Evolutionary conservation across 2,113 vertebrate genomes (phyloP), one percentile per base, ranked within the genome.

Genomic region (Nannobrachium achirus): DNA sequence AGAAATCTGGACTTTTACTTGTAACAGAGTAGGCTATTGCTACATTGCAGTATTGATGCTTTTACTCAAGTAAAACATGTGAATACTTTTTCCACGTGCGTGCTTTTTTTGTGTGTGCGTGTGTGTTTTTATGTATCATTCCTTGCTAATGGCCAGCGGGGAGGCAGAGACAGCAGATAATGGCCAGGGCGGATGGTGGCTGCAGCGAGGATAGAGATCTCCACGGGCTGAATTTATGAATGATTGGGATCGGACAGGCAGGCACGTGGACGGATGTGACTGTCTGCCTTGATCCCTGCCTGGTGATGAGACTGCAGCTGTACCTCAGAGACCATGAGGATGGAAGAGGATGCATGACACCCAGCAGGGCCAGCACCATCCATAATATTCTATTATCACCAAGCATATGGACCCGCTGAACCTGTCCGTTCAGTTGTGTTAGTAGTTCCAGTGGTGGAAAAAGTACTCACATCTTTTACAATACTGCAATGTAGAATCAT

Each of bases 201-300:
- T 55, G 60, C 42, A 61, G 25, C 46, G n/a, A 63, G 42, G 88
- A 89, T 83, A 69, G 64, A 57, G 69, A 85, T 83, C 79, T 86
- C 71, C 39, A 33, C 62, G 8, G 48, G 76, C 69, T 78, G 82
- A 77, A 84, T 91, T 91, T 90, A 83, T 92, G 86, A 90, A 90
- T 93, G 87, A 92, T 90, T 91, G 87, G 76, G 80, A 92, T 92
- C 88, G 81, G 69, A 71, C 63, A 73, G 25, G 25, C 25, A 33
- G 75, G 70, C 84, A 90, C 76, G 78, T 89, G 89, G 81, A 81
- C 63, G 56, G 75, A 90, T 83, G 77, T 71, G 71, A 44, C 61
- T 0, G 51, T 51, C 19, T 52, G 73, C 59, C 52, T 39, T 82
- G 73, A 67, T 41, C 49, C 72, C 60, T 67, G 65, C 57, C 56